phyloP scores from a whole-genome alignment of 2,888 invertebrate genomes.

The Incurvaria masculella region DNA sequence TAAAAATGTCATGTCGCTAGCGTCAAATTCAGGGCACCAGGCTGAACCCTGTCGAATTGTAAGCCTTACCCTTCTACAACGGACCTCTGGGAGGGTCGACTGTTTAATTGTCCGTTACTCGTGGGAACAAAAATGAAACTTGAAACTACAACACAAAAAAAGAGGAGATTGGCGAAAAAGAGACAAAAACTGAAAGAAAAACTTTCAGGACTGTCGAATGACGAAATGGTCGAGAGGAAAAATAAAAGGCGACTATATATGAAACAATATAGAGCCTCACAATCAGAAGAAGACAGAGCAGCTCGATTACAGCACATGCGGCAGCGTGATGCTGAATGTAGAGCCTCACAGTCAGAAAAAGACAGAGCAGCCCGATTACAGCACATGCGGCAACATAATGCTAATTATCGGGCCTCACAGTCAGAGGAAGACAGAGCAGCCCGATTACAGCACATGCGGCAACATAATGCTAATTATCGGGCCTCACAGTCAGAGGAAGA shows the following conservation, averaged over 20 bases:
- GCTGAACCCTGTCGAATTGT: too few species aligned
- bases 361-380: not conserved
- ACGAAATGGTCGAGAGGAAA: not conserved
- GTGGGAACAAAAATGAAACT: not conserved
- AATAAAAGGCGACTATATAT: not conserved
- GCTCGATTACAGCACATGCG: not conserved
- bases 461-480: too few species aligned
- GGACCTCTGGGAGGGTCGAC: too few species aligned
- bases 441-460: not conserved
- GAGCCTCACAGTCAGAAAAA: not conserved
- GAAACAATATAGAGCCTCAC: not conserved
- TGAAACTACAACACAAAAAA: slow-evolving; percentile 3
- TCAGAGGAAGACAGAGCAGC: not conserved
- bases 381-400: not conserved
- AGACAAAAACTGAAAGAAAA: slow-evolving; percentile 4
- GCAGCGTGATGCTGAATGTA: not conserved
- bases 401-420: too few species aligned
- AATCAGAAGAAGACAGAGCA: not conserved
- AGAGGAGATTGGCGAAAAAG: slow-evolving; percentile 3
- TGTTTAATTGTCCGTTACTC: slow-evolving; percentile 1
- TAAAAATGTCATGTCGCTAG: too few species aligned
- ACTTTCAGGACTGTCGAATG: slow-evolving; percentile 1
- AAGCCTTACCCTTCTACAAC: too few species aligned
- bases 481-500: too few species aligned
- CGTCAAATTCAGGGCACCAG: too few species aligned